Evolutionary conservation across 2,888 invertebrate species (phyloP), one percentile per base, ranked within the genome.

Genomic region (Ectemnius lituratus): DNA sequence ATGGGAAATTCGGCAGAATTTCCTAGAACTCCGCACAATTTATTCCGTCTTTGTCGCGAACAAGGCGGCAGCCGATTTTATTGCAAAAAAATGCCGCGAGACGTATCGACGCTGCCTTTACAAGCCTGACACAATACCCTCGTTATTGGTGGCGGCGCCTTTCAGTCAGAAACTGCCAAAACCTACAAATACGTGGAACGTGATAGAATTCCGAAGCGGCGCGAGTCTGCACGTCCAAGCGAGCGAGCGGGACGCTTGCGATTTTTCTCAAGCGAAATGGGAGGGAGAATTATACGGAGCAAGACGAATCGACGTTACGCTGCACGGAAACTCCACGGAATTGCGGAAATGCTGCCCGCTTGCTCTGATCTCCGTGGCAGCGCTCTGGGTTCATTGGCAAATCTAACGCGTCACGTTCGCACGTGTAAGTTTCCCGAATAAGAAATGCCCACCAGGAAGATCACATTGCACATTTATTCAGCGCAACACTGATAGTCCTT

Each of bases 231-330:
- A n/a, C n/a, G 11, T 4, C 47, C 47, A 23, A 47, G 47, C 11
- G 47, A 47, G 11, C 3, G 47, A 47, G 47, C 23, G 23, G 23
- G 3, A 2, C 37, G 37, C 37, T 11, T 4, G 16, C 52, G 52
- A 52, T 52, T 14, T 52, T 52, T 52, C 52, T 5, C 16, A 1
- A 5, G 52, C 52, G 16, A 52, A 52, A 52, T 52, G 16, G 52
- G n/a, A 52, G 52, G 16, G 52, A 52, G 16, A 16, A 52, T 52
- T 52, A 52, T 52, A 52, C 52, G 52, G 52, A 16, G n/a, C 52
- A 52, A 52, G 52, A 52, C 52, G 52, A 52, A 52, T 52, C 52
- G 52, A 13, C 52, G 52, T 52, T 52, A 52, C 52, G 52, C 14
- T 2, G 52, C n/a, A 52, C 52, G 52, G 52, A 52, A 52, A 52